Conservation (phyloP, 2,113 vertebrate species). For the Engraulis encrasicolus region DNA sequence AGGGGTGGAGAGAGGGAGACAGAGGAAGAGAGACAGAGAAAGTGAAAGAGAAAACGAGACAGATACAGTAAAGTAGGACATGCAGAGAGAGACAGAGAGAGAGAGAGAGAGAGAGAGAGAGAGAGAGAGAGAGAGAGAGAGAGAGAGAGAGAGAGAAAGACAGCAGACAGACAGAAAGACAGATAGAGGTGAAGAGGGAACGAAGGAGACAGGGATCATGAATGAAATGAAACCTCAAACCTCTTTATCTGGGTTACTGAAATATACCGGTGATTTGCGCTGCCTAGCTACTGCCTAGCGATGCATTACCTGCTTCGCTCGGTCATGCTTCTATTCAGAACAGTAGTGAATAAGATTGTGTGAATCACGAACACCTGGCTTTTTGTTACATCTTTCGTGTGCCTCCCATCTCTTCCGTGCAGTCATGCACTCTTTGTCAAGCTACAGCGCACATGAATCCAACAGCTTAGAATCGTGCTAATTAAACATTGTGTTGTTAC, state of each 20-base stretch:
- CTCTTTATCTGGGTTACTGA: not conserved
- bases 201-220: no score
- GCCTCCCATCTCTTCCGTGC: not conserved
- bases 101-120: no score
- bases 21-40: not conserved
- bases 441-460: not conserved
- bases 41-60: not conserved
- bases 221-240: not conserved
- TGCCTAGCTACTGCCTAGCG: not conserved
- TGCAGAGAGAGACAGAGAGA: no score
- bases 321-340: not conserved
- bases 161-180: not conserved
- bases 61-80: no score
- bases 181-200: no score
- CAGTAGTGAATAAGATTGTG: not conserved
- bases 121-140: no score
- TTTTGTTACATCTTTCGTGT: not conserved
- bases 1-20: not conserved
- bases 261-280: not conserved
- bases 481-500: not conserved
- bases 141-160: not conserved
- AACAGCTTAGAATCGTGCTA: not conserved
- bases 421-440: not conserved
- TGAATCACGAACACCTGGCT: not conserved
- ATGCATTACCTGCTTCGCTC: not conserved